phyloP scores from a whole-genome alignment of 2,113 vertebrate species.

The Carassius gibelio region DNA sequence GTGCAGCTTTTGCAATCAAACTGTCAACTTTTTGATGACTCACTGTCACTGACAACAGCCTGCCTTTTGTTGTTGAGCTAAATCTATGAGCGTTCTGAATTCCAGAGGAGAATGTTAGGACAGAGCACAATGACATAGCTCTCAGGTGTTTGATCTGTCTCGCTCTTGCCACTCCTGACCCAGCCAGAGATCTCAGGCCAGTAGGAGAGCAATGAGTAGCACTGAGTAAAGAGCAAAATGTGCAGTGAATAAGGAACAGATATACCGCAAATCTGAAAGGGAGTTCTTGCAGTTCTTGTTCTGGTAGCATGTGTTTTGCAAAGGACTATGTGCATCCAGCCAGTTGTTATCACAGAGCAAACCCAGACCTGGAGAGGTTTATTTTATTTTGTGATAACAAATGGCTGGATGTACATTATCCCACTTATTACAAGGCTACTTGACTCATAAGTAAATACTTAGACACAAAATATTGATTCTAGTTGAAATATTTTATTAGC shows the following conservation, averaged over 20 bases:
- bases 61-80: slow-evolving; percentile 26
- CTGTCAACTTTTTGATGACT: slow-evolving; percentile 29
- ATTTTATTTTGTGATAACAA: neutral
- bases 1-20: slow-evolving; percentile 17
- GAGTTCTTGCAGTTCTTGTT: neutral
- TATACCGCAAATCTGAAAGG: neutral
- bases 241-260: neutral
- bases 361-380: neutral
- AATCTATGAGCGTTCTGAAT: slow-evolving; percentile 43
- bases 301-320: neutral
- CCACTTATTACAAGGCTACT: neutral
- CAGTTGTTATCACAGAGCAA: neutral
- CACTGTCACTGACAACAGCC: slow-evolving; percentile 19
- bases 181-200: neutral
- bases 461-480: neutral
- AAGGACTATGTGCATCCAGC: neutral
- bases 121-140: slow-evolving; percentile 48
- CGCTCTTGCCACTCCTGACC: slow-evolving; percentile 40
- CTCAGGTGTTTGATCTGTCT: slow-evolving; percentile 49
- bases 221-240: neutral
- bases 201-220: neutral
- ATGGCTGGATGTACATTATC: neutral
- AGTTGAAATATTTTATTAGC: neutral
- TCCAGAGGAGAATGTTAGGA: slow-evolving; percentile 33
- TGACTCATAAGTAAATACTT: neutral